Evolutionary conservation across 1,140 invertebrate genomes (phyloP), one percentile per base, ranked within the genome.

Genomic region (Pogonognathellus flavescens): DNA sequence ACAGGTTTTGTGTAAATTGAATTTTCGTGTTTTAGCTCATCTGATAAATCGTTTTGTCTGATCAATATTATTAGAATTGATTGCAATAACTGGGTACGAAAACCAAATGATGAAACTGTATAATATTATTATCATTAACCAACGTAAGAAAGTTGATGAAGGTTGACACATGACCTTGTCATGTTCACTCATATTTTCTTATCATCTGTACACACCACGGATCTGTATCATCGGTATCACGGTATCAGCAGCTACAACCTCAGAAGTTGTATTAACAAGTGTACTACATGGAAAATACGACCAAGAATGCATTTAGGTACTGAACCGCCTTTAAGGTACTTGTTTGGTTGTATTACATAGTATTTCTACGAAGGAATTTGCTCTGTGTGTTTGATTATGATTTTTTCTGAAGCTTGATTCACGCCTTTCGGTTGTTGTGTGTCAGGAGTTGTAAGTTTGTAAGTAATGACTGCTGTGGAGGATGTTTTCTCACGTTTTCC

Each of bases 121-220:
- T 41, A 41, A 3, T 41, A 41, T 41, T 41, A 6, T 41, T 41
- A 66, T 25, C 62, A 66, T 66, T 14, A 66, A 66, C 10, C 22
- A 66, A 25, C 10, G 62, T 76, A 76, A 50, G 70, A 76, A 76
- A 76, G 70, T 76, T 76, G 70, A 76, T 76, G 70, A 76, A 76
- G 70, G 70, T 9, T 76, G 41, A 50, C 70, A 25, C n/a, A 76
- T 76, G 70, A 50, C 70, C 70, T 76, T 76, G 70, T 16, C 16
- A 49, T 14, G 16, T 49, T n/a, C 25, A 41, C 18, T 76, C 31
- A 31, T 72, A 49, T 50, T 7, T 18, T 11, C 25, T 3, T 76
- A 49, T 76, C 70, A 50, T 76, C 70, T 41, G 31, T 6, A 41
- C 31, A 41, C 31, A 41, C 6, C 31, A 41, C 1, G 1, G 6